Evolutionary conservation across 2,113 vertebrate genomes (phyloP), one percentile per base, ranked within the genome.

Genomic region (Puma concolor): DNA sequence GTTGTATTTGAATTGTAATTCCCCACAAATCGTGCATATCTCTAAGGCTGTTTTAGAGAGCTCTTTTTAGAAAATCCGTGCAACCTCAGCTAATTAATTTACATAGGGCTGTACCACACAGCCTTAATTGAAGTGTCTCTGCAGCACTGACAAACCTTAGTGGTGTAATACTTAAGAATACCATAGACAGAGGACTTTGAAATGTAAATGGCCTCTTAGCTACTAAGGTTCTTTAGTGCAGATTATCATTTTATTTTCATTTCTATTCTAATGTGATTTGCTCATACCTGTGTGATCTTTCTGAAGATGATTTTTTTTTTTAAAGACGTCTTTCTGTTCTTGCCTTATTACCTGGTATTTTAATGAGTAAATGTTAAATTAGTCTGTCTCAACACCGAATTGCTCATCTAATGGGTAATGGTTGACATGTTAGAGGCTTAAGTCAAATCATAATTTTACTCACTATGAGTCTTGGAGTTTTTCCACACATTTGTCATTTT

Each of bases 1-100:
- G 96, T 97, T 93, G 67, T 98, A 90, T 98, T 98, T 98, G 97
- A 98, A 96, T 76, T 97, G 97, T 91, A 97, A 83, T 98, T 98
- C 97, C 96, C 54, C 71, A 63, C 77, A 91, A 94, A 91, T 96
- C 17, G 48, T 96, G 82, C 85, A 31, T 72, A 76, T 95, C 82
- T 97, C 87, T 64, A n/a, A 98, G 91, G 48, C 69, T 85, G 44
- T 90, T 84, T 85, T 76, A 91, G 90, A 96, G 69, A 84, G 76
- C 77, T 93, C 54, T 77, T 76, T 97, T 98, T 83, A 96, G 95
- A 98, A 96, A 96, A 96, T 91, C 93, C 71, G 7, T 94, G 92
- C 74, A 92, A 86, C 97, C 82, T 97, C 95, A 54, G 15, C 95
- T 97, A 96, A 97, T 98, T 97, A 93, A 96, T 98, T 97, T 97